Evolutionary conservation across 64 coral and sea anemone genomes (phyloP), one percentile per base, ranked within the genome.

Genomic region (Pocillopora damicornis): DNA sequence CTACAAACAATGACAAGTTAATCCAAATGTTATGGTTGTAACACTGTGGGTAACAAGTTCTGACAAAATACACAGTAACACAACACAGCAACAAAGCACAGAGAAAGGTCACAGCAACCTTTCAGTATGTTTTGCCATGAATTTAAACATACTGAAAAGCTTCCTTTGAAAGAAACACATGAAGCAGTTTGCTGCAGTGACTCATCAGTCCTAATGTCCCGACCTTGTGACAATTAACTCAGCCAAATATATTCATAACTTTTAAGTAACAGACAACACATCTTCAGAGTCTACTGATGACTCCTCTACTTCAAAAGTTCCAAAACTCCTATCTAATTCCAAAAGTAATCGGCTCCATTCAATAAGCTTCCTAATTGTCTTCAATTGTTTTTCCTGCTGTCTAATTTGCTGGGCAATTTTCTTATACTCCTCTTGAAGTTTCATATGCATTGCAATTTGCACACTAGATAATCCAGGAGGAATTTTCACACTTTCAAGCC

Each of bases 361-460:
- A 58, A 85, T 85, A 14, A 85, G 81, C 65, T 85, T 85, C 64
- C 18, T 85, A 42, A 85, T 85, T 66, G 58, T 58, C 18, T 85
- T 85, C 35, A 85, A 58, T 57, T 85, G 81, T 45, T 36, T 85
- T 65, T 85, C 81, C 25, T 85, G 81, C 35, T 73, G 56, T 12
- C 65, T 72, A 73, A 85, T 85, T 72, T 85, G 81, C 58, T 85
- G 63, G 57, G 81, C 81, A 68, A 85, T 85, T 58, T 73, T 85
- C 65, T 73, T 56, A 57, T 85, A 85, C 81, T 85, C 65, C 20
- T 85, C 38, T n/a, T 56, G 64, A 2, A 85, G 38, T 20, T 73
- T 85, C 20, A 85, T 13, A 30, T 85, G 81, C 57, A 36, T 85
- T 71, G 64, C 45, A 7, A 85, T 20, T 58, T 85, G 81, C 0